These are phyloP conservation scores for Callimorpha dominula DNA, from an alignment of 2,888 invertebrate genomes.

Conservation along the genomic window DNA sequence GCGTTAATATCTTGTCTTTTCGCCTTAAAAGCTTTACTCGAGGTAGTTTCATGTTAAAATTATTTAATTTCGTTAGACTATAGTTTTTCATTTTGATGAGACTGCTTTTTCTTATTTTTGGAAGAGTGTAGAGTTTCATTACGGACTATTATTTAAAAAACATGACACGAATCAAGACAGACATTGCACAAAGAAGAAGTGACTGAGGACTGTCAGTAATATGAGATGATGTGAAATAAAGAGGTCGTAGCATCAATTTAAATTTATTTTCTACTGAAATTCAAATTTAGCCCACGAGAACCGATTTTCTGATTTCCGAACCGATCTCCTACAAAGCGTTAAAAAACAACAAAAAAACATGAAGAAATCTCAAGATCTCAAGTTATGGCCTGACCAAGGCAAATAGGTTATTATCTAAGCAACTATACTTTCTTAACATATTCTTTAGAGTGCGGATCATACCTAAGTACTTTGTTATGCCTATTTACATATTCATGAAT, in stretches of 20 bases:
- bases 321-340: too few relatives aligned
- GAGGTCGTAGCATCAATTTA: background rate
- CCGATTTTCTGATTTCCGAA: too few relatives aligned
- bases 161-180: background rate
- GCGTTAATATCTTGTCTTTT: conserved; percentile 12
- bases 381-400: too few relatives aligned
- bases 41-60: conserved; percentile 4
- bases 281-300: too few relatives aligned
- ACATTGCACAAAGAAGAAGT: background rate
- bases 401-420: too few relatives aligned
- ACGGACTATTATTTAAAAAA: background rate
- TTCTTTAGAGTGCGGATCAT: too few relatives aligned
- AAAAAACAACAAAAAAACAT: too few relatives aligned
- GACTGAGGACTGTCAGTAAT: background rate
- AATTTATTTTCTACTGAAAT: too few relatives aligned
- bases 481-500: too few relatives aligned
- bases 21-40: background rate
- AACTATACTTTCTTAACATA: too few relatives aligned
- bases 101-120: background rate
- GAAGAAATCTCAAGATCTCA: too few relatives aligned
- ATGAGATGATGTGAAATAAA: background rate
- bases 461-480: too few relatives aligned
- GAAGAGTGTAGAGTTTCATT: background rate
- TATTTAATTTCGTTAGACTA: conserved; percentile 6
- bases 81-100: conserved; percentile 20